A percentile compares a stretch with the other conserved stretches of the same genome.
Evolutionary conservation across 2,113 vertebrate genomes (phyloP).

Genomic region (Thunnus thynnus): DNA sequence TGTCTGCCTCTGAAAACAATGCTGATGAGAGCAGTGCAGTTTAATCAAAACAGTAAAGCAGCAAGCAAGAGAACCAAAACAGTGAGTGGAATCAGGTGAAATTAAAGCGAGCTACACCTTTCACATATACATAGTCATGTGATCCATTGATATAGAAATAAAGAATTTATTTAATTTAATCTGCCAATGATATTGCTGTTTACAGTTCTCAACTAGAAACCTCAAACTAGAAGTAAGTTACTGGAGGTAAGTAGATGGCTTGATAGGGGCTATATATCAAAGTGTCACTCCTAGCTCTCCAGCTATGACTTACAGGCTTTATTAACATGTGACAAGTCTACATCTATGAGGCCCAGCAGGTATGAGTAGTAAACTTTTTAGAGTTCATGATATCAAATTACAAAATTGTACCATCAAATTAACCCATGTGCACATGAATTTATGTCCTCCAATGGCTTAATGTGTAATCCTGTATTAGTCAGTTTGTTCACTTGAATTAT

Average conservation of each 20-base stretch:
- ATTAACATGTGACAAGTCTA: neutral
- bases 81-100: too few species aligned
- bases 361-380: neutral
- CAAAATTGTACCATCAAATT: neutral
- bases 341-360: neutral
- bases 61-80: too few species aligned
- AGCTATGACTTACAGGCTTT: conserved; percentile 7
- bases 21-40: too few species aligned
- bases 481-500: neutral
- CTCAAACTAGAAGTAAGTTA: neutral
- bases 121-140: too few species aligned
- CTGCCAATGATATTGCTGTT: neutral
- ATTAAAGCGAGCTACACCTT: too few species aligned
- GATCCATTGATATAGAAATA: too few species aligned
- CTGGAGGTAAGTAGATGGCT: neutral
- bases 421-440: conserved; percentile 6
- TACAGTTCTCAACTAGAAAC: neutral
- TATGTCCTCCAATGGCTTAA: neutral
- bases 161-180: too few species aligned
- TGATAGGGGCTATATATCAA: conserved; percentile 10
- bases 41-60: too few species aligned
- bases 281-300: neutral
- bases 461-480: neutral
- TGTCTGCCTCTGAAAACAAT: too few species aligned
- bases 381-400: neutral